Percentiles rank a stretch among this genome's conserved stretches.
phyloP scores from a whole-genome alignment of 1,140 invertebrate genomes.

The Drosophila aff. region DNA sequence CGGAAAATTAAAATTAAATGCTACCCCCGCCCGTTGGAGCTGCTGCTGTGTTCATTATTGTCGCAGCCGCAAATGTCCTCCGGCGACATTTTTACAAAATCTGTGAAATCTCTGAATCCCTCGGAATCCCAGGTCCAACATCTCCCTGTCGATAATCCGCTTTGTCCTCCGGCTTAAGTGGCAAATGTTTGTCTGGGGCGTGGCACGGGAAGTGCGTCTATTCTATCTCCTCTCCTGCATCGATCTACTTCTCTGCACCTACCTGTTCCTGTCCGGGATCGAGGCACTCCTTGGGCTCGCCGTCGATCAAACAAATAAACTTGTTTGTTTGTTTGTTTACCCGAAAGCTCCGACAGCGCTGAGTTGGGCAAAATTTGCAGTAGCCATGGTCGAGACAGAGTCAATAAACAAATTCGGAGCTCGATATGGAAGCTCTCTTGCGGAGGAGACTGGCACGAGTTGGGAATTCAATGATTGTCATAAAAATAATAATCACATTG shows the following conservation, averaged over 20 bases:
- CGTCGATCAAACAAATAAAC: conserved; percentile 46
- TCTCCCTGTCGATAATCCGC: conserved; percentile 58
- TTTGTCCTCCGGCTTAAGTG: conserved; percentile 65
- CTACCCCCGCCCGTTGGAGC: conserved; percentile 3
- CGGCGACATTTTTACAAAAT: conserved; percentile 72
- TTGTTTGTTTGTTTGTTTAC: conserved; percentile 71
- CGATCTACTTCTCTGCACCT: conserved; percentile 8
- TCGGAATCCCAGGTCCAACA: conserved; percentile 10
- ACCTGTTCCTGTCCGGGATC: conserved; percentile 26
- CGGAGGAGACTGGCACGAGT: conserved; percentile 42
- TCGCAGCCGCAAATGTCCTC: conserved; percentile 44
- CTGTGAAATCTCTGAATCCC: conserved; percentile 42
- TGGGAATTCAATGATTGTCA: background rate
- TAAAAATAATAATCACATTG: conserved; percentile 3
- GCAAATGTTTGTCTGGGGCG: conserved; percentile 66
- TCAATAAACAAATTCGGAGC: conserved; percentile 53
- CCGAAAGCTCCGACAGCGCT: conserved; percentile 29
- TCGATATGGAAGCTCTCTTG: background rate
- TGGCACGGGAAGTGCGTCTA: conserved; percentile 75
- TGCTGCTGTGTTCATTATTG: conserved; percentile 1
- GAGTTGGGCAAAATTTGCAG: conserved; percentile 40
- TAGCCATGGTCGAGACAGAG: conserved; percentile 23
- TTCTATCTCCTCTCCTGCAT: conserved; percentile 2
- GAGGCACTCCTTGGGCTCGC: conserved; percentile 5
- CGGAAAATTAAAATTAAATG: conserved; percentile 54